A percentile compares a stretch with the other conserved stretches of the same genome.
Evolutionary conservation across 2,888 invertebrate genomes (phyloP).

Genomic region (Lingula anatina): DNA sequence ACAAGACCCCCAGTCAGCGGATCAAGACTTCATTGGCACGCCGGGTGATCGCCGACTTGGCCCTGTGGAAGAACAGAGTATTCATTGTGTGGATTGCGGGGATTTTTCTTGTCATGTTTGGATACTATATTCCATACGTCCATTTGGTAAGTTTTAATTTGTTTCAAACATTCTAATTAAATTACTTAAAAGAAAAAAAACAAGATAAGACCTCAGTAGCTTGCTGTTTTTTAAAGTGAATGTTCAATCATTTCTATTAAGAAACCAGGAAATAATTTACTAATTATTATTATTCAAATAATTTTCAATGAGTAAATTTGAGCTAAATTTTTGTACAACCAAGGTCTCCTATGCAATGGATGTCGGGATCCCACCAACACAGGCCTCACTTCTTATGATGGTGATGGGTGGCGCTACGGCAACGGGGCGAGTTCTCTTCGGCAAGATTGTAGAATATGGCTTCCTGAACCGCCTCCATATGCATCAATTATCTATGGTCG

Average conservation of each 20-base stretch:
- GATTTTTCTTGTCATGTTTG: slow-evolving; percentile 35
- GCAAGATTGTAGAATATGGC: slow-evolving; percentile 27
- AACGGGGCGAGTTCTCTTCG: slow-evolving; percentile 28
- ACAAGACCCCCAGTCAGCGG: background rate
- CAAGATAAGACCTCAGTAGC: too few relatives aligned
- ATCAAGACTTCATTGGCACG: background rate
- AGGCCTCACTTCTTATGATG: slow-evolving; percentile 28
- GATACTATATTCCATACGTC: slow-evolving; percentile 36
- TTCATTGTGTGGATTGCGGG: slow-evolving; percentile 30
- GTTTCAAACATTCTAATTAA: too few relatives aligned
- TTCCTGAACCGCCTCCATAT: slow-evolving; percentile 28
- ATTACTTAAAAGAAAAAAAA: background rate
- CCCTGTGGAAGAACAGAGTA: slow-evolving; percentile 34
- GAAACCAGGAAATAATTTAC: too few relatives aligned
- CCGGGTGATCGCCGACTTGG: slow-evolving; percentile 9
- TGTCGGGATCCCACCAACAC: slow-evolving; percentile 21
- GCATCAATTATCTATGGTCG: slow-evolving; percentile 36
- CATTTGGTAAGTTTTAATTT: slow-evolving; percentile 28
- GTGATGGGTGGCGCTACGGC: slow-evolving; percentile 30
- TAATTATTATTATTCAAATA: too few relatives aligned
- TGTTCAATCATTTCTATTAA: too few relatives aligned
- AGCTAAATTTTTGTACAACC: too few relatives aligned
- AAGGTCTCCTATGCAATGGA: slow-evolving; percentile 33
- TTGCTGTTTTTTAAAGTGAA: too few relatives aligned
- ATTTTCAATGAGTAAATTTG: too few relatives aligned